Evolutionary conservation across 2,888 invertebrate genomes (phyloP).

Genomic region (Monopis laevigella): DNA sequence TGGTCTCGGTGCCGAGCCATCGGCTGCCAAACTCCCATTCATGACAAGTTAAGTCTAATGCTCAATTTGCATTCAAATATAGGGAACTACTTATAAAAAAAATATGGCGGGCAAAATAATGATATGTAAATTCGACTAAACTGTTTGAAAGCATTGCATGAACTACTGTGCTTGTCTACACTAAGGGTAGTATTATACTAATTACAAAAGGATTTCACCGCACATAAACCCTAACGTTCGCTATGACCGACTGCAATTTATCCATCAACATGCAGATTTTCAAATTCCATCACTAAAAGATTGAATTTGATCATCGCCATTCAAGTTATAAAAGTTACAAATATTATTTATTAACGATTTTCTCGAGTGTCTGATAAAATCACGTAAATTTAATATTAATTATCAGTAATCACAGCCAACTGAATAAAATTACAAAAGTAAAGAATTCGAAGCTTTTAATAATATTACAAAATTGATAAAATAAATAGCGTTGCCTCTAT

Average conservation of each 20-base stretch:
- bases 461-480: neutral
- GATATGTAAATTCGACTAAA: slow-evolving; percentile 27
- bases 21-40: neutral
- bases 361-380: too few species aligned
- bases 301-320: too few species aligned
- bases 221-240: too few species aligned
- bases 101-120: slow-evolving; percentile 34
- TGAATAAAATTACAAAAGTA: neutral
- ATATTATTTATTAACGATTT: too few species aligned
- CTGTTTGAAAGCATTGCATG: slow-evolving; percentile 43
- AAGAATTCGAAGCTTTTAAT: neutral
- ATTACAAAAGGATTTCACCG: too few species aligned
- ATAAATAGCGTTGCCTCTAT: slow-evolving; percentile 4
- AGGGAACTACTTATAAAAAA: neutral
- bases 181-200: slow-evolving; percentile 5
- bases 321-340: too few species aligned
- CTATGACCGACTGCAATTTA: too few species aligned
- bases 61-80: slow-evolving; percentile 28
- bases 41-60: slow-evolving; percentile 47
- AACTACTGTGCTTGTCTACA: slow-evolving; percentile 42
- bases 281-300: too few species aligned
- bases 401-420: slow-evolving; percentile 7
- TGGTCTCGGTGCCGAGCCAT: neutral
- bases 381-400: neutral
- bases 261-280: too few species aligned